These are phyloP conservation scores for Triplophysa yarkandensis DNA, from an alignment of 2,797 vertebrate species.

Conservation along the genomic window DNA sequence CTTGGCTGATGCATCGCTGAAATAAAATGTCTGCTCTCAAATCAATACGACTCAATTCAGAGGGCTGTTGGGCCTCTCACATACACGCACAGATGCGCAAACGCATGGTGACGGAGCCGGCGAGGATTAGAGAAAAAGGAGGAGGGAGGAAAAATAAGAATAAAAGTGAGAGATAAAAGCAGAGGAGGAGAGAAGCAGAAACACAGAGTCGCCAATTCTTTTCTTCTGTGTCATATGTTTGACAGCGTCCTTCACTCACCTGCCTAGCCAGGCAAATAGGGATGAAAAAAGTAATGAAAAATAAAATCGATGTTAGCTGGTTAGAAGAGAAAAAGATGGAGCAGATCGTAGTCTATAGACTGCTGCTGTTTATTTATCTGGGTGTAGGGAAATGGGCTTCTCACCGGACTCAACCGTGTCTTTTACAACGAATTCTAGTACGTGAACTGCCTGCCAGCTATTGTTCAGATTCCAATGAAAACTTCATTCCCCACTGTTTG, in stretches of 20 bases:
- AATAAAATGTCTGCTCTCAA: slow-evolving; percentile 53
- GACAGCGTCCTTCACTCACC: slow-evolving; percentile 34
- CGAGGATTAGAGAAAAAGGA: slow-evolving; percentile 32
- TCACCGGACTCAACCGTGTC: background rate
- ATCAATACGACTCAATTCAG: slow-evolving; percentile 54
- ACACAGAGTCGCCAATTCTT: background rate
- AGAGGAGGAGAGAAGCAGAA: background rate
- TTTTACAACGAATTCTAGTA: slow-evolving; percentile 14
- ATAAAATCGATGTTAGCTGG: slow-evolving; percentile 43
- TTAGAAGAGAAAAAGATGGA: slow-evolving; percentile 39
- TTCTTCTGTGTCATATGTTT: slow-evolving; percentile 26
- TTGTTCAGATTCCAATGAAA: slow-evolving; percentile 44
- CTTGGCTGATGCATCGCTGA: slow-evolving; percentile 47
- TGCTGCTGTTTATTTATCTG: slow-evolving; percentile 38
- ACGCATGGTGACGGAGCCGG: slow-evolving; percentile 20
- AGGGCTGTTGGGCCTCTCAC: slow-evolving; percentile 31
- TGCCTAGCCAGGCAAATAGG: slow-evolving; percentile 2
- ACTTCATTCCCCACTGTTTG: slow-evolving; percentile 38
- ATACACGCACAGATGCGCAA: slow-evolving; percentile 24
- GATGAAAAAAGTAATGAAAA: slow-evolving; percentile 42
- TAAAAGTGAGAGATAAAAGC: slow-evolving; percentile 35
- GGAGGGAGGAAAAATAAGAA: slow-evolving; percentile 10
- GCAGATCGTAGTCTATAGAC: slow-evolving; percentile 26
- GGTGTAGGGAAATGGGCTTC: slow-evolving; percentile 11
- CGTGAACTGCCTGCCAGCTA: slow-evolving; percentile 31